A percentile compares a stretch with the other conserved stretches of the same genome.
These are phyloP conservation scores for Drosophila mulleri DNA, from an alignment of 2,888 invertebrate species.

Conservation along the genomic window DNA sequence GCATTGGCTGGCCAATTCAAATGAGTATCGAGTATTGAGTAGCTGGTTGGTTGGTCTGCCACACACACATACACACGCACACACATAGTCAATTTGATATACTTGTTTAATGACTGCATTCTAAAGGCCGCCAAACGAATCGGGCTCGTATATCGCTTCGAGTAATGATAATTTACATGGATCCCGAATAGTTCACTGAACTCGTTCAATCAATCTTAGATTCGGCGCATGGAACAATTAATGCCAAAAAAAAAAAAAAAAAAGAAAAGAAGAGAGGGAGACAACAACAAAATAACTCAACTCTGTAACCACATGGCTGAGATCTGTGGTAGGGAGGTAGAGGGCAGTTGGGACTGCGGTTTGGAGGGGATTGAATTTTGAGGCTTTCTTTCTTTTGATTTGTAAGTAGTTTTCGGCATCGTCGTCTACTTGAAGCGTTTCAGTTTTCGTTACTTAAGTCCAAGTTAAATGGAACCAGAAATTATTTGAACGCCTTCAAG, in stretches of 20 bases:
- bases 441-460: conserved; percentile 73
- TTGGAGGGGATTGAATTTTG: conserved; percentile 33
- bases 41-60: conserved; percentile 33
- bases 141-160: conserved; percentile 7
- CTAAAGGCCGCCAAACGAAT: conserved; percentile 4
- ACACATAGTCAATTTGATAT: conserved; percentile 20
- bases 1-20: conserved; percentile 62
- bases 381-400: conserved; percentile 71
- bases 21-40: conserved; percentile 47
- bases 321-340: background rate
- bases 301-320: conserved; percentile 53
- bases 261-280: conserved; percentile 20
- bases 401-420: conserved; percentile 56
- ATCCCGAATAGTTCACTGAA: conserved; percentile 62
- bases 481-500: conserved; percentile 81
- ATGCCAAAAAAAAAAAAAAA: conserved; percentile 60
- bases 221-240: conserved; percentile 79
- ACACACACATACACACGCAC: conserved; percentile 6
- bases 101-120: conserved; percentile 46
- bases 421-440: conserved; percentile 72
- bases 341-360: conserved; percentile 12
- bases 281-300: conserved; percentile 53
- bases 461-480: conserved; percentile 80
- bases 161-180: conserved; percentile 68
- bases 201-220: conserved; percentile 78